These are phyloP conservation scores for Danio aesculapii DNA, from an alignment of 2,797 vertebrate genomes.

Conservation along the genomic window DNA sequence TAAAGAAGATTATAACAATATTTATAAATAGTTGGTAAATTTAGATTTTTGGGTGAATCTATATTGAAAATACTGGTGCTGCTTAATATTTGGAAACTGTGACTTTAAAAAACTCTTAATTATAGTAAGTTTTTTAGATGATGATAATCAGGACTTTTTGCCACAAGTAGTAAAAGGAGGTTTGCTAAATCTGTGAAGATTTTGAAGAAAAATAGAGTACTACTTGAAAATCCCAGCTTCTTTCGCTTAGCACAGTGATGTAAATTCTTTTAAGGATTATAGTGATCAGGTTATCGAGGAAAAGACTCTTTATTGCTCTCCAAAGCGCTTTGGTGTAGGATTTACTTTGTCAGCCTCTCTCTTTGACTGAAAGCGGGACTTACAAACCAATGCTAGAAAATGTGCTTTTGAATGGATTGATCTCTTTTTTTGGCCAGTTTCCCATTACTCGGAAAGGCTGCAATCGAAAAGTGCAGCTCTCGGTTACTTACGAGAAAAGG, in stretches of 20 bases:
- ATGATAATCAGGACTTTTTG: too few relatives aligned
- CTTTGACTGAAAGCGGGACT: conserved; percentile 61
- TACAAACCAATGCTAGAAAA: conserved; percentile 58
- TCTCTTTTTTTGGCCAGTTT: conserved; percentile 43
- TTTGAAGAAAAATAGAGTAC: neutral
- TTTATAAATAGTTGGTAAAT: too few relatives aligned
- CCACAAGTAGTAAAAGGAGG: too few relatives aligned
- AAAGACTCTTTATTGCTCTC: conserved; percentile 62
- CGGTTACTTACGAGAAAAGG: neutral
- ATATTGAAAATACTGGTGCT: too few relatives aligned
- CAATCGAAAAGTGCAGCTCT: neutral
- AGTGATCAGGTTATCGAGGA: conserved; percentile 69
- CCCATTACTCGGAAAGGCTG: conserved; percentile 17
- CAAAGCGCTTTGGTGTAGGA: conserved; percentile 50
- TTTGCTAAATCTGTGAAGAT: neutral
- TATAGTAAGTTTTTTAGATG: too few relatives aligned
- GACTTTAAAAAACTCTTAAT: too few relatives aligned
- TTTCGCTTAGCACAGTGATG: conserved; percentile 49
- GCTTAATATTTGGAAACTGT: too few relatives aligned
- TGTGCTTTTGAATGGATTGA: conserved; percentile 57
- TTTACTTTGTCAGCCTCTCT: conserved; percentile 63
- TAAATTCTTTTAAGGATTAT: conserved; percentile 73
- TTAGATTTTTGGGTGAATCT: too few relatives aligned
- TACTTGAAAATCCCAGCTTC: conserved; percentile 48
- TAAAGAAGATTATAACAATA: too few relatives aligned